Evolutionary conservation across 2,113 vertebrate genomes (phyloP), one percentile per base, ranked within the genome.

Genomic region (Gobius niger): DNA sequence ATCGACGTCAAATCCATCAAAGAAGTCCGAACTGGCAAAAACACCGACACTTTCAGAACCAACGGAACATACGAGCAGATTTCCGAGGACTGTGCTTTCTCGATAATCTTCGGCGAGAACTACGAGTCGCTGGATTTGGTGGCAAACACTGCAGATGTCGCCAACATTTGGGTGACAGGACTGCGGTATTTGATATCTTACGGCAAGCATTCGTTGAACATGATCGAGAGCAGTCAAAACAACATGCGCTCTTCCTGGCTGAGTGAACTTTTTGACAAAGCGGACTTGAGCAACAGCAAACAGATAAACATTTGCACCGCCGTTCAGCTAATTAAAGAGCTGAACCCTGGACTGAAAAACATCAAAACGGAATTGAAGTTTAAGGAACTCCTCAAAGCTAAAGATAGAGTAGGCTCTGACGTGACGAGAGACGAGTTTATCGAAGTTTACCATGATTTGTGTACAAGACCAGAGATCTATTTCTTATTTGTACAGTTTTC

Each of bases 401-500:
- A 95, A 87, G 96, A 97, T 80, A 98, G 95, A 89, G 75, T 77
- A 7, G 90, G 92, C 70, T 93, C 88, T 4, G 92, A 95, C 18
- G 93, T 99, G 68, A 95, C 92, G 8, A 95, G 94, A 89, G 95
- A 97, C n/a, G 96, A 99, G 75, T 98, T 99, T 87, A 92, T 96
- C n/a, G 97, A 99, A 90, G 95, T 99, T 85, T 99, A 96, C 91
- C 98, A 99, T 63, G 97, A 99, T 41, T 95, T 99, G 89, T 99
- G 97, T 86, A 99, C 97, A 44, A 94, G 96, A 84, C 98, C 98
- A 73, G 98, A 99, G 89, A 98, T 99, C 77, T 99, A 99, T 89
- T 99, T 99, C 87, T 92, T 99, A 71, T 94, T 99, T 84, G 98
- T 99, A 88, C 98, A 99, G 90, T 99, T 99, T 92, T 99, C 98